Base-by-base conservation (phyloP, 2,113 vertebrate species). In the Rhineura floridana region DNA sequence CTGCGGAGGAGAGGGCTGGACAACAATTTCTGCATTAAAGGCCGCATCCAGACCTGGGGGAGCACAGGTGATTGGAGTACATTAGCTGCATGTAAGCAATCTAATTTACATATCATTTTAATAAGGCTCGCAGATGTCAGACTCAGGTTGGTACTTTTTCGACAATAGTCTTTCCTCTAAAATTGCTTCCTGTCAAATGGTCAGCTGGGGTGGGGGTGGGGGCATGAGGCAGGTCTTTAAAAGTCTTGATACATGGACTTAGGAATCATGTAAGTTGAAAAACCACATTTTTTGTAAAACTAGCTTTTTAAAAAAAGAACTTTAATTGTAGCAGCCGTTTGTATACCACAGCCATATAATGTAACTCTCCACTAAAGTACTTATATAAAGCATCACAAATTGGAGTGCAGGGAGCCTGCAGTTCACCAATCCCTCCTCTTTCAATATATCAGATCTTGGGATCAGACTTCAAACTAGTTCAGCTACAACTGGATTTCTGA, bases 121-220 rank as follows among this genome's bases (percentile, higher is more conserved):
- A 84, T 84, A n/a, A 84, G 69, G 21, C 67, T n/a, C 55, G 50
- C 83, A 59, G 70, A 75, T 75, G 83, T 69, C 83, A 62, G 83
- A 30, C 36, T 55, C 17, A 15, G 33, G 52, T 17, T 85, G 72
- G 83, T 70, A 75, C n/a, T 62, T 19, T 33, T 46, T 62, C 21
- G n/a, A n/a, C 28, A 63, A 15, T 42, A 72, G 25, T 72, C 23
- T 55, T 73, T 50, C n/a, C 25, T 75, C 25, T 44, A n/a, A 59
- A 85, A 75, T 21, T 85, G 70, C 6, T 72, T 75, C 28, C 28
- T 59, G 70, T 85, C 83, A 85, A 44, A 25, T 30, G 36, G 23
- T 13, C 48, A 44, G 12, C 30, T 30, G 11, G 17, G 15, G 52
- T 3, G 59, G 1, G 2, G 23, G 59, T 15, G 39, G 30, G 4